These are phyloP conservation scores for Pandemis corylana DNA, from an alignment of 2,888 invertebrate genomes.

Conservation along the genomic window DNA sequence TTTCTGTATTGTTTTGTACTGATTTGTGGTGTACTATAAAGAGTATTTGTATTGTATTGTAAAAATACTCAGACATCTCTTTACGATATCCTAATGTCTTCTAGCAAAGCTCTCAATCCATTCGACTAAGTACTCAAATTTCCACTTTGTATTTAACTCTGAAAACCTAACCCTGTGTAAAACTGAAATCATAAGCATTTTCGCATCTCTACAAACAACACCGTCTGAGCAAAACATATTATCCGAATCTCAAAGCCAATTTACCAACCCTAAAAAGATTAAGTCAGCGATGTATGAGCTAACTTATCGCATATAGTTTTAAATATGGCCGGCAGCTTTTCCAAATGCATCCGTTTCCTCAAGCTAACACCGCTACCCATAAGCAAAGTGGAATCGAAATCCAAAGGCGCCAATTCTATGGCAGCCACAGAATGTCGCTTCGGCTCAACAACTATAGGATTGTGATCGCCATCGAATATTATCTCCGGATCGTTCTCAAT, in stretches of 20 bases:
- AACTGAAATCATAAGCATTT: neutral
- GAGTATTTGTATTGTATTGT: too few relatives aligned
- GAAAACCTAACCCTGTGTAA: neutral
- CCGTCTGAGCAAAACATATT: neutral
- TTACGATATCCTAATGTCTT: too few relatives aligned
- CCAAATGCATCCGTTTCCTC: constrained; percentile 57
- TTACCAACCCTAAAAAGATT: neutral
- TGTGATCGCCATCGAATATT: constrained; percentile 76
- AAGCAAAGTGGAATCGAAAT: constrained; percentile 43
- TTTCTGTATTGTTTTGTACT: too few relatives aligned
- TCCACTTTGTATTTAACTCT: neutral
- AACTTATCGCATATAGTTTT: constrained; percentile 64
- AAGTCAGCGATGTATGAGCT: constrained; percentile 55
- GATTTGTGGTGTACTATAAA: too few relatives aligned
- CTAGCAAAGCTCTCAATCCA: too few relatives aligned
- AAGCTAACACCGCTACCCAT: constrained; percentile 52
- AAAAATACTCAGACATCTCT: too few relatives aligned
- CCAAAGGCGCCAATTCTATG: constrained; percentile 43
- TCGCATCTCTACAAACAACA: constrained; percentile 23
- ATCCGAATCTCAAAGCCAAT: neutral
- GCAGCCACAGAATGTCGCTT: constrained; percentile 49
- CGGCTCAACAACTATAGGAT: constrained; percentile 71
- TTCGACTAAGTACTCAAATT: too few relatives aligned
- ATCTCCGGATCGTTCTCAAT: constrained; percentile 82
- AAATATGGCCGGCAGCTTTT: constrained; percentile 65